Conservation (phyloP, 2,888 invertebrate species). For the Philhelius pedissequus region DNA sequence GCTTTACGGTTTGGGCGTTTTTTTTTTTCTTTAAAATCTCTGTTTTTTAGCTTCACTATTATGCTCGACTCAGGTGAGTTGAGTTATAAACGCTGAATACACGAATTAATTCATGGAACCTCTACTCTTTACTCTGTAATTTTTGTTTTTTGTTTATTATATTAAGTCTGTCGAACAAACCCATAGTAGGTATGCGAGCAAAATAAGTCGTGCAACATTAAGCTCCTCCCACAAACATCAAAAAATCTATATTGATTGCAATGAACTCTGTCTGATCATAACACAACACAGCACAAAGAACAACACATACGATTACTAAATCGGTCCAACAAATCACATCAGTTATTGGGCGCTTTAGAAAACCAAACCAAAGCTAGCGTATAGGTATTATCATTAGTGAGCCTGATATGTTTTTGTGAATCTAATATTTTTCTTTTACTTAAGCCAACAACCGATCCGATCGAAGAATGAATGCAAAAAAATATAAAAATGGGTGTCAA, state of each 20-base stretch:
- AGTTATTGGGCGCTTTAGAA: not conserved
- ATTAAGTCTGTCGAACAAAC: not conserved
- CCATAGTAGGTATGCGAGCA: not conserved
- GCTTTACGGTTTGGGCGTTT: too few relatives aligned
- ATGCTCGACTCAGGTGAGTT: not conserved
- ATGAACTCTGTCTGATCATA: not conserved
- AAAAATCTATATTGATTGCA: not conserved
- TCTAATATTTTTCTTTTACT: not conserved
- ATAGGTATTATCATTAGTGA: not conserved
- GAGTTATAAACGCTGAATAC: not conserved
- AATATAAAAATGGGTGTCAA: conserved; percentile 62
- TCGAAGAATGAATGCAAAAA: not conserved
- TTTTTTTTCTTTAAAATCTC: not conserved
- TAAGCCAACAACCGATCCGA: conserved; percentile 1
- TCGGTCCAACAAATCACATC: not conserved
- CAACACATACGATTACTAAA: not conserved
- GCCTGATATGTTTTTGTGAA: not conserved
- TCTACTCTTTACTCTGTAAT: not conserved
- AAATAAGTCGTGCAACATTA: not conserved
- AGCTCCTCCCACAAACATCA: not conserved
- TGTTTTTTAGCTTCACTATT: not conserved
- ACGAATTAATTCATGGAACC: not conserved
- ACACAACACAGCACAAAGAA: not conserved
- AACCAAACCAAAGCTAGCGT: not conserved
- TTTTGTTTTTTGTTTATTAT: not conserved